Evolutionary conservation across 2,113 vertebrate species (phyloP).

Genomic region (Microcebus lehilahytsara): DNA sequence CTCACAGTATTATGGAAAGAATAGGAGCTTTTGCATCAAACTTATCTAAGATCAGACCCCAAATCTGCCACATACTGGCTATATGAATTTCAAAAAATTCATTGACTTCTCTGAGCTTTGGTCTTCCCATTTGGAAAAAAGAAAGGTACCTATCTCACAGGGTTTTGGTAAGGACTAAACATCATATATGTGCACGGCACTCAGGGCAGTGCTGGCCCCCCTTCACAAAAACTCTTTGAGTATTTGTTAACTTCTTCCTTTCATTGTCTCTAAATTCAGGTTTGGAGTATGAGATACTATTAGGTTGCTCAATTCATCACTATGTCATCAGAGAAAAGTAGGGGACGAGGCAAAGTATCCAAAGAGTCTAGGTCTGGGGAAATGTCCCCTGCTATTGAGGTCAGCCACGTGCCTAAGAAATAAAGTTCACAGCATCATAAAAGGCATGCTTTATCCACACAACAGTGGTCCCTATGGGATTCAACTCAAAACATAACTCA

Average conservation of each 20-base stretch:
- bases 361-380: neutral
- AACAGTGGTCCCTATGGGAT: neutral
- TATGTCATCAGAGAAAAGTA: neutral
- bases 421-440: neutral
- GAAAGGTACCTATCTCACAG: neutral
- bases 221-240: neutral
- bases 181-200: neutral
- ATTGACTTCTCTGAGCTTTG: neutral
- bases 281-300: neutral
- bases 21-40: neutral
- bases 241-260: neutral
- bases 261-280: neutral
- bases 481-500: neutral
- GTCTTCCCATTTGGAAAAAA: neutral
- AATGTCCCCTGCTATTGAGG: neutral
- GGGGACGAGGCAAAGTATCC: neutral
- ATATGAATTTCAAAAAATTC: neutral
- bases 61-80: neutral
- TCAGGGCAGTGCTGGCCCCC: neutral
- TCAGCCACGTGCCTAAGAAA: neutral
- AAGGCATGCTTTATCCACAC: neutral
- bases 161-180: neutral
- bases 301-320: neutral
- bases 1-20: neutral
- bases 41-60: neutral